These are phyloP conservation scores for Loxodonta africana DNA, from an alignment of 2,113 vertebrate species.

Conservation along the genomic window DNA sequence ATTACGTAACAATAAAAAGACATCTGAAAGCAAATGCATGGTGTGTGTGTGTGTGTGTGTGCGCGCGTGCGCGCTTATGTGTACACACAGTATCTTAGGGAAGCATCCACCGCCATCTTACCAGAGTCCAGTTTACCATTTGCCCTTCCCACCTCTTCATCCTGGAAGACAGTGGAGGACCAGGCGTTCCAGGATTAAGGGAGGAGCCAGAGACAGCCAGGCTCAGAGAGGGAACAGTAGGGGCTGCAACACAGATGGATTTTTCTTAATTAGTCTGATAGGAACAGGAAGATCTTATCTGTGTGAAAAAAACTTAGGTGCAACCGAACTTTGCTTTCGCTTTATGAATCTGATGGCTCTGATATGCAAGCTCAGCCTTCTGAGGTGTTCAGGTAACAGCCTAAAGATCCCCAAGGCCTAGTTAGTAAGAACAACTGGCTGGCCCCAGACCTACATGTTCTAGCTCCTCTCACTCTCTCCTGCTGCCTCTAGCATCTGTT, in stretches of 20 bases:
- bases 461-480: neutral
- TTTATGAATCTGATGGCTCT: neutral
- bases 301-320: neutral
- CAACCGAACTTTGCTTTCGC: neutral
- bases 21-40: neutral
- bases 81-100: rapidly evolving
- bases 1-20: neutral
- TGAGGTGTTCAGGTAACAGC: neutral
- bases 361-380: neutral
- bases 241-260: neutral
- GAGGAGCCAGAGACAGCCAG: neutral
- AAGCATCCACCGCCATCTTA: neutral
- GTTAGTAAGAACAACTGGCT: neutral
- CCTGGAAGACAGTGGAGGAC: neutral
- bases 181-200: neutral
- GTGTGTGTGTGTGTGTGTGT: rapidly evolving
- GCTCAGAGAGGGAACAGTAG: neutral
- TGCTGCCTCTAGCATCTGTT: neutral
- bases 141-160: neutral
- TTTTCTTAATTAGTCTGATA: neutral
- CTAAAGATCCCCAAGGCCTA: neutral
- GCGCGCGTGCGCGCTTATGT: rapidly evolving
- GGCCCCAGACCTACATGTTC: rapidly evolving
- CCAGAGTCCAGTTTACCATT: neutral
- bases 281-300: neutral